phyloP scores from a whole-genome alignment of 2,113 vertebrate species.

The Thunnus maccoyii region DNA sequence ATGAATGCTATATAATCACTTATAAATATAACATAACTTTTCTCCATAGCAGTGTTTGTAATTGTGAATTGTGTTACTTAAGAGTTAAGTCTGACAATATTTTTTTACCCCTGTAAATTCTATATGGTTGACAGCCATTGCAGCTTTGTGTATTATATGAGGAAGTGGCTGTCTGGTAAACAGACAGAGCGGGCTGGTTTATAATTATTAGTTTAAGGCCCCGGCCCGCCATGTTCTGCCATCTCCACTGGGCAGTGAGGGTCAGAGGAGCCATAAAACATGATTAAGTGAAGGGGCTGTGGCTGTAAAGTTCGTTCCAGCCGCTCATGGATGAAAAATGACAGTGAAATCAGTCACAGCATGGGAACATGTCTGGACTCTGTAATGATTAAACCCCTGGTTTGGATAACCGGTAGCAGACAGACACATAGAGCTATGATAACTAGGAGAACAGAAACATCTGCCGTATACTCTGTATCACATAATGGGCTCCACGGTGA shows the following conservation, averaged over 20 bases:
- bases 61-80: background rate
- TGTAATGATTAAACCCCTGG: constrained; percentile 78
- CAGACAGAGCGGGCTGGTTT: constrained; percentile 56
- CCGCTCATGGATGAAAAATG: constrained; percentile 79
- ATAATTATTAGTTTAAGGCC: constrained; percentile 77
- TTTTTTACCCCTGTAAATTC: constrained; percentile 7
- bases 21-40: too few species aligned
- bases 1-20: too few species aligned
- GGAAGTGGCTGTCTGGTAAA: constrained; percentile 66
- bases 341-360: constrained; percentile 71
- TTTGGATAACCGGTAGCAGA: constrained; percentile 71
- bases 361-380: constrained; percentile 74
- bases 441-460: constrained; percentile 66
- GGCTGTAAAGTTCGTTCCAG: constrained; percentile 73
- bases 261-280: constrained; percentile 79
- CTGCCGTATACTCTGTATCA: constrained; percentile 43
- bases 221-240: constrained; percentile 61
- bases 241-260: constrained; percentile 63
- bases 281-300: constrained; percentile 78
- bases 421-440: constrained; percentile 48
- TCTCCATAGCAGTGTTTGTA: background rate
- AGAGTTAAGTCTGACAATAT: background rate
- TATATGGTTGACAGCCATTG: background rate
- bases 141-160: constrained; percentile 56
- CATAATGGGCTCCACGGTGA: constrained; percentile 34